Conservation (phyloP, 2,888 invertebrate species). For the Dryocosmus kuriphilus region DNA sequence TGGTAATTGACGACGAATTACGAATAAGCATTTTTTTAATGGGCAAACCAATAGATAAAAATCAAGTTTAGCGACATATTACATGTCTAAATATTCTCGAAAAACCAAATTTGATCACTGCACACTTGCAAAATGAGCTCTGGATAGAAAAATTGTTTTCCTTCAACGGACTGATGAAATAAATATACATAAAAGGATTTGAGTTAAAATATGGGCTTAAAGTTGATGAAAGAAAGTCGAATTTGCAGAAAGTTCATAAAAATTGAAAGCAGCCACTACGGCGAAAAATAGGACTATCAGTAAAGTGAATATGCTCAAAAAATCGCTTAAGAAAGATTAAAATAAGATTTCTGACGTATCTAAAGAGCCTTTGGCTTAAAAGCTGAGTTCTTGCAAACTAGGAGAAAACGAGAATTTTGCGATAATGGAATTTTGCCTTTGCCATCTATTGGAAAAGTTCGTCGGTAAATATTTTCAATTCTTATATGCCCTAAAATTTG, state of each 20-base stretch:
- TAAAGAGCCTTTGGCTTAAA: conserved; percentile 17
- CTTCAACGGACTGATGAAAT: background rate
- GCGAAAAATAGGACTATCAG: background rate
- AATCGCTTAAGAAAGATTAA: conserved; percentile 6
- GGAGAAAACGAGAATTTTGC: conserved; percentile 3
- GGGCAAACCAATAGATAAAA: background rate
- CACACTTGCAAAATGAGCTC: background rate
- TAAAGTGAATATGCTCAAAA: conserved; percentile 1
- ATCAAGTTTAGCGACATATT: no score
- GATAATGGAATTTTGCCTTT: conserved; percentile 33
- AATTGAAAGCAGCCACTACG: conserved; percentile 3
- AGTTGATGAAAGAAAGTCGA: background rate
- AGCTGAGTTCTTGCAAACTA: conserved; percentile 1
- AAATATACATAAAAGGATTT: background rate
- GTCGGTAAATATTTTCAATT: conserved; percentile 31
- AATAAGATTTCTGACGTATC: conserved; percentile 23
- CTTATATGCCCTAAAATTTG: background rate
- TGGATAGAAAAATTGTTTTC: background rate
- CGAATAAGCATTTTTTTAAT: conserved; percentile 26
- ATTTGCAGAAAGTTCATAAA: conserved; percentile 20
- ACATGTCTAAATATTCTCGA: background rate
- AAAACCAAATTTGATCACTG: background rate
- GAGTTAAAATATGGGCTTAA: background rate
- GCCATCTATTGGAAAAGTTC: conserved; percentile 35
- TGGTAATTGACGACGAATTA: conserved; percentile 37